Percentiles rank a stretch among this genome's conserved stretches.
Conservation (phyloP, 2,113 vertebrate genomes). For the Cheilinus undulatus region DNA sequence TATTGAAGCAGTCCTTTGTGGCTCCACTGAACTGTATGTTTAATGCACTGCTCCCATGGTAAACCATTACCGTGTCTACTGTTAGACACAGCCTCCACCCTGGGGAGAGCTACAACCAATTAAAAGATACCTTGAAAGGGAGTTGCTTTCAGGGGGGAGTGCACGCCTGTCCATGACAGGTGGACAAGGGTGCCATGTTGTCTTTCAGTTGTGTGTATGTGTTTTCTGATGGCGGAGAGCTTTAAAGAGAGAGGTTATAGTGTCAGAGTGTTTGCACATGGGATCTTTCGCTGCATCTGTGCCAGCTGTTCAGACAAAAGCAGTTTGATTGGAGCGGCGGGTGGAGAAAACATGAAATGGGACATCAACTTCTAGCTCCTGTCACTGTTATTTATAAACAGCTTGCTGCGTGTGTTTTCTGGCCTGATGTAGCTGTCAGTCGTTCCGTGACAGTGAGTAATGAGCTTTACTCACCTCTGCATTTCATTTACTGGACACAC, state of each 20-base stretch:
- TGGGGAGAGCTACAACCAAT: slow-evolving; percentile 65
- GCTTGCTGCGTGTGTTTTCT: slow-evolving; percentile 43
- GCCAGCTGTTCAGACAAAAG: slow-evolving; percentile 50
- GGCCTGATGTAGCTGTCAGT: slow-evolving; percentile 57
- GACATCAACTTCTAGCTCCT: slow-evolving; percentile 19
- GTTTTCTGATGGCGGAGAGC: slow-evolving; percentile 7
- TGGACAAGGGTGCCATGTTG: slow-evolving; percentile 41
- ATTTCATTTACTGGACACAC: slow-evolving; percentile 54
- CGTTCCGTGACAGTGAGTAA: slow-evolving; percentile 67
- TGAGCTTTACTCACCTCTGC: slow-evolving; percentile 55
- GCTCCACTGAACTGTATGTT: slow-evolving; percentile 38
- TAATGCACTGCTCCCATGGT: slow-evolving; percentile 63
- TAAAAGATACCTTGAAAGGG: slow-evolving; percentile 58
- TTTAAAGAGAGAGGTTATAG: slow-evolving; percentile 28
- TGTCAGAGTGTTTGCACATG: slow-evolving; percentile 40
- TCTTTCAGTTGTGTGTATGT: slow-evolving; percentile 17
- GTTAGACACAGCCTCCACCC: slow-evolving; percentile 39
- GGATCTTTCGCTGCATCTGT: slow-evolving; percentile 31
- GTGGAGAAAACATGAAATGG: slow-evolving; percentile 41
- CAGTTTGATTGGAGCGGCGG: not conserved
- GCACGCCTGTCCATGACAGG: slow-evolving; percentile 42
- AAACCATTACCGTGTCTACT: slow-evolving; percentile 58
- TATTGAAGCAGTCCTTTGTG: slow-evolving; percentile 25
- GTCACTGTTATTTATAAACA: slow-evolving; percentile 62
- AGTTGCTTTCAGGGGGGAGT: slow-evolving; percentile 30